These are phyloP conservation scores for Gopherus evgoodei DNA, from an alignment of 2,113 vertebrate species.

Conservation along the genomic window DNA sequence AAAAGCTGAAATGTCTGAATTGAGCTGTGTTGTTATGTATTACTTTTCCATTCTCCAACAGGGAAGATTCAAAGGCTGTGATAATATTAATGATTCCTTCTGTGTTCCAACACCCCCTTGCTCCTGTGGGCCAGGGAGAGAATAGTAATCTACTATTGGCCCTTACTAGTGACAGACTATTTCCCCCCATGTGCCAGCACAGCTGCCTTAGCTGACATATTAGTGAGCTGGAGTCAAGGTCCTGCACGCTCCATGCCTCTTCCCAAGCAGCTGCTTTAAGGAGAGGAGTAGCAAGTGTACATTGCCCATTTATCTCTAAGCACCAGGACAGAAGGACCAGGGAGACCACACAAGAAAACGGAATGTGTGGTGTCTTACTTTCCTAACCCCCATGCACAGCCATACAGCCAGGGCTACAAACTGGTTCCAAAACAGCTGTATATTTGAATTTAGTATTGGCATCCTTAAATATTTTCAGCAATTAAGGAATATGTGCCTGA, in stretches of 20 bases:
- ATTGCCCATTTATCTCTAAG: neutral
- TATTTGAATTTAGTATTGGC: neutral
- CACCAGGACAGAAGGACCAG: neutral
- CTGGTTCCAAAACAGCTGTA: neutral
- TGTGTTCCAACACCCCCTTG: neutral
- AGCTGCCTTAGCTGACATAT: neutral
- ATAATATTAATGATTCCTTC: neutral
- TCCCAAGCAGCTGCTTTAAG: neutral
- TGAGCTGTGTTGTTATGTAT: neutral
- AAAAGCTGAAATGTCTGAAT: neutral
- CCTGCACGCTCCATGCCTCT: neutral
- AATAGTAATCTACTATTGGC: neutral
- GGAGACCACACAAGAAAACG: neutral
- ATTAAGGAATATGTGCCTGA: neutral
- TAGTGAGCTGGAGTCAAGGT: neutral
- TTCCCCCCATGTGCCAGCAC: neutral
- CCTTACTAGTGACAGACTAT: neutral
- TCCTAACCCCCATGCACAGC: rapidly evolving
- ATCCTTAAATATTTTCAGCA: neutral
- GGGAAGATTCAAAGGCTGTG: neutral
- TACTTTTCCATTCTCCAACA: neutral
- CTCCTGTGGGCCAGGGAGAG: neutral
- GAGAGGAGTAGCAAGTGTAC: neutral
- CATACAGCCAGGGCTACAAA: neutral
- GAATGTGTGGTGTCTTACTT: neutral